phyloP scores from a whole-genome alignment of 2,888 invertebrate species.

The Pachydiplax longipennis region DNA sequence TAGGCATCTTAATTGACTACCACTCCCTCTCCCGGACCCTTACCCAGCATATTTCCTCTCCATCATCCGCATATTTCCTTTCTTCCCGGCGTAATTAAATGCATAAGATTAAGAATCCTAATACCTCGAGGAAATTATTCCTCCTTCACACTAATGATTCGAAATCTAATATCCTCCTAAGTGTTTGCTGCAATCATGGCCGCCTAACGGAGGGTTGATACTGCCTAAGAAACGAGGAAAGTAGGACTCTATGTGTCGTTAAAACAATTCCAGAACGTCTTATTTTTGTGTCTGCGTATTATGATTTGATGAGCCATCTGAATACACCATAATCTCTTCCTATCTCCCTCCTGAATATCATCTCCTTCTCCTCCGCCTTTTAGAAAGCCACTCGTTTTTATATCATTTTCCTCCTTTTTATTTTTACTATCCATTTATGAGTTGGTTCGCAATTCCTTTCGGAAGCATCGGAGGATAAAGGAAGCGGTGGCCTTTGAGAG shows the following conservation, averaged over 20 bases:
- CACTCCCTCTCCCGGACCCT: too few species aligned
- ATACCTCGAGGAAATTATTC: not conserved
- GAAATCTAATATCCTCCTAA: too few species aligned
- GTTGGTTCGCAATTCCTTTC: not conserved
- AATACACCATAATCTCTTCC: not conserved
- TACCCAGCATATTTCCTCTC: too few species aligned
- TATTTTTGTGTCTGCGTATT: not conserved
- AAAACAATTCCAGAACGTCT: not conserved
- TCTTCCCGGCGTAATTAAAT: too few species aligned
- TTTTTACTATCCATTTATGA: constrained; percentile 33
- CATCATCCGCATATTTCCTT: not conserved
- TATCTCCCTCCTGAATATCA: not conserved
- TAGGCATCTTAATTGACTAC: too few species aligned
- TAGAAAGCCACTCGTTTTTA: constrained; percentile 28
- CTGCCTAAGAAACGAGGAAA: not conserved
- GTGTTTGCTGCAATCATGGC: too few species aligned
- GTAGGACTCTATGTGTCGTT: not conserved
- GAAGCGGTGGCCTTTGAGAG: not conserved
- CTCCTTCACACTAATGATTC: not conserved
- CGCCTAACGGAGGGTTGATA: too few species aligned
- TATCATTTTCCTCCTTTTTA: constrained; percentile 10
- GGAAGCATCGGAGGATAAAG: not conserved
- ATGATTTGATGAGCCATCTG: constrained; percentile 13
- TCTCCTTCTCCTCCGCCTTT: not conserved
- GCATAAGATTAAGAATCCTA: too few species aligned